Base-by-base conservation (phyloP, 2,113 vertebrate genomes). In the Tympanuchus pallidicinctus region DNA sequence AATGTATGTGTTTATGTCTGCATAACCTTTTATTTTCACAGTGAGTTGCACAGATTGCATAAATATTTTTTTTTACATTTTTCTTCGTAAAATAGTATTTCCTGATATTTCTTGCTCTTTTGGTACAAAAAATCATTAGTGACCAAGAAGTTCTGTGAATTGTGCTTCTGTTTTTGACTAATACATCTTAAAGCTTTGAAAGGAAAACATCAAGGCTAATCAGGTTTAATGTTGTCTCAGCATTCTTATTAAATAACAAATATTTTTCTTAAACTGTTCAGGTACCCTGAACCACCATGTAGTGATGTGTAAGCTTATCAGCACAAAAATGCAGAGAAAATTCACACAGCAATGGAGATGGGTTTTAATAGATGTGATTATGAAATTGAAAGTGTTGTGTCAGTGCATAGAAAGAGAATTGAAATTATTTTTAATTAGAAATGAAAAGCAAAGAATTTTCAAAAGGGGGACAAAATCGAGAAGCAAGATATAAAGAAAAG, bases 321-420 rank as follows among this genome's bases (percentile, higher is more conserved):
- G 8, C 28, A 82, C 6, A 74, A 92, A 85, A 47, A 76, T 60
- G 24, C 1, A 76, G 36, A 81, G 27, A 48, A 83, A 89, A 86
- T 84, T 91, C 70, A 84, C 89, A 69, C 94, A 95, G 86, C 74
- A 93, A 92, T 92, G 81, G 56, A 59, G 69, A 88, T 63, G 40
- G 75, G 85, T 92, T 94, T 93, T 96, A 96, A 97, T 84, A 95
- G 80, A 89, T 5, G 30, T 34, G 61, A 77, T 87, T 94, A 73
- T 92, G 84, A 96, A 96, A 86, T 90, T 59, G 74, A 77, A 80
- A 81, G n/a, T 50, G 30, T 69, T 0, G 71, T 82, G 30, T 40
- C 45, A 84, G 28, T 40, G 10, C 77, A 28, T 45, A 84, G 74
- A 38, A 52, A 38, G 38, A 85, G 57, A 89, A 67, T 42, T 63